Evolutionary conservation across 2,888 invertebrate species (phyloP).

Genomic region (Coelinius sp.): DNA sequence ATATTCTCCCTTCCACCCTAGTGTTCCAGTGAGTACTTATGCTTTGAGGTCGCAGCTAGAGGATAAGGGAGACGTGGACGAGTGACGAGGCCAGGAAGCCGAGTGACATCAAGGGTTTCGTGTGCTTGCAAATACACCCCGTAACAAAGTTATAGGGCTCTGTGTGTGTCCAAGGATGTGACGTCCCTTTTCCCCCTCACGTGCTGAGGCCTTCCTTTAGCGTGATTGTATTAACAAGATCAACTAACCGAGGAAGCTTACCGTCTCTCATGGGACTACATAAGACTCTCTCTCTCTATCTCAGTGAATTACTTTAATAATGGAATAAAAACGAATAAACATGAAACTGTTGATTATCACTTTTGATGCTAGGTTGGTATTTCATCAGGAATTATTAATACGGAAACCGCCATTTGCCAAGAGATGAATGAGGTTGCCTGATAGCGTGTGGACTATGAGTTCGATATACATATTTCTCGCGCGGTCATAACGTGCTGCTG

Average conservation of each 20-base stretch:
- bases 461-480: conserved; percentile 20
- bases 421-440: conserved; percentile 44
- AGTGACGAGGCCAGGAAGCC: conserved; percentile 47
- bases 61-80: conserved; percentile 45
- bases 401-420: conserved; percentile 44
- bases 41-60: conserved; percentile 51
- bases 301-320: conserved; percentile 15
- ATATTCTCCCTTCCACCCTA: background rate
- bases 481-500: conserved; percentile 45
- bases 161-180: conserved; percentile 58
- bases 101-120: conserved; percentile 58
- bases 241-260: conserved; percentile 49
- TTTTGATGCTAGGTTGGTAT: background rate
- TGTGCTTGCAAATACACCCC: conserved; percentile 56
- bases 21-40: background rate
- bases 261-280: conserved; percentile 4
- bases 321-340: background rate
- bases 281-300: background rate
- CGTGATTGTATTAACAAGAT: conserved; percentile 56
- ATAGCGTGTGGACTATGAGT: conserved; percentile 40
- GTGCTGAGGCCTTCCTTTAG: no score
- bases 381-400: conserved; percentile 35
- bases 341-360: conserved; percentile 1
- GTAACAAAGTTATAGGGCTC: conserved; percentile 59
- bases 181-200: no score